Base-by-base conservation (phyloP, 2,888 invertebrate genomes). In the Abrostola tripartita region DNA sequence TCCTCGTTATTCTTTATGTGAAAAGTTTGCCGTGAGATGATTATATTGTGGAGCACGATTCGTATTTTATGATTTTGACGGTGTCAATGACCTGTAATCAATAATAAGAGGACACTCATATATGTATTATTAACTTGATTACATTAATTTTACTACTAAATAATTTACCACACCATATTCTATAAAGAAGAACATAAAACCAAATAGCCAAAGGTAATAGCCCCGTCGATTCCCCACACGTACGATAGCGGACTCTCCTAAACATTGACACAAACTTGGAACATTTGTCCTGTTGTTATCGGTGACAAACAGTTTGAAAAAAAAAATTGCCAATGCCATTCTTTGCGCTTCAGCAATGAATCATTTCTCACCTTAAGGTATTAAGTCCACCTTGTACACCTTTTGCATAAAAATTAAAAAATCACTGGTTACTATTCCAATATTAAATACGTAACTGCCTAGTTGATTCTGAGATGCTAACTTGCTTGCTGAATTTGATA, bases 201-300 rank as follows among this genome's bases (percentile, higher is more conserved):
- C 44, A 52, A 76, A 78, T 63, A 63, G 66, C 66, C 65, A 76
- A 65, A 81, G 52, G 81, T 78, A 81, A 81, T 81, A 81, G 76
- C 82, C 75, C 77, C 81, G 73, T 76, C 73, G 86, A 88, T 88
- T 81, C 81, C 70, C 65, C 61, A n/a, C n/a, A n/a, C n/a, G 55
- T 62, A 53, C 79, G 90, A 89, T 89, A 88, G 81, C 82, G 65
- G 64, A 76, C 74, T 85, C 86, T 86, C 85, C 84, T 81, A 80
- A 82, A 81, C n/a, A n/a, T n/a, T n/a, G n/a, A 76, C 75, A 79
- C 78, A 81, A 81, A 81, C 75, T 71, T 68, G 75, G 73, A 78
- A 76, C 85, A 87, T 88, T 90, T 88, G 88, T 89, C 85, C 79
- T 71, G 65, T 57, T 74, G 79, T 88, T 91, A 91, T 91, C 92